A percentile compares a stretch with the other conserved stretches of the same genome.
Evolutionary conservation across 2,888 invertebrate species (phyloP).

Genomic region (Agonum fuliginosum): DNA sequence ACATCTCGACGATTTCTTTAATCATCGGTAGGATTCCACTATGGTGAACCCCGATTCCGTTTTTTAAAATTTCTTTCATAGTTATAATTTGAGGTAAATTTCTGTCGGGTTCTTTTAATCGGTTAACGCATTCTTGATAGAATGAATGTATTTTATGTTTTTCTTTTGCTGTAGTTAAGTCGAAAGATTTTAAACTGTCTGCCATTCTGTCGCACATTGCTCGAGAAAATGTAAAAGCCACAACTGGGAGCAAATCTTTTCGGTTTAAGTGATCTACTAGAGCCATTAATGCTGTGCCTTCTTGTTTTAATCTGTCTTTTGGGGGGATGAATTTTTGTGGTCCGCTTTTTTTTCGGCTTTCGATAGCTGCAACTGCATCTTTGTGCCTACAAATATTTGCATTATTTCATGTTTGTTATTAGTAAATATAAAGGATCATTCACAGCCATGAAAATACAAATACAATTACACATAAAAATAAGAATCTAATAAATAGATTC

Average conservation of each 20-base stretch:
- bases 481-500: too few relatives aligned
- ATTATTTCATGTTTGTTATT: too few relatives aligned
- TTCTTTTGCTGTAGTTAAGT: slow-evolving; percentile 89
- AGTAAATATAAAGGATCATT: too few relatives aligned
- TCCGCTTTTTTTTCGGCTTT: slow-evolving; percentile 4
- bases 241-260: slow-evolving; percentile 91
- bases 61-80: slow-evolving; percentile 82
- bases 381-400: slow-evolving; percentile 45
- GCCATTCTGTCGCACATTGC: slow-evolving; percentile 86
- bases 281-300: slow-evolving; percentile 88
- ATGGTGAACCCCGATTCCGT: slow-evolving; percentile 98
- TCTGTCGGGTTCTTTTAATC: slow-evolving; percentile 85
- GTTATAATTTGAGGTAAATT: slow-evolving; percentile 89
- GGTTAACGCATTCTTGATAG: slow-evolving; percentile 88
- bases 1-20: slow-evolving; percentile 99
- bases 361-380: slow-evolving; percentile 53
- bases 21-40: slow-evolving; percentile 98
- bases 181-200: slow-evolving; percentile 76
- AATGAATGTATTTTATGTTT: slow-evolving; percentile 90
- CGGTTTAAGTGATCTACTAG: slow-evolving; percentile 88
- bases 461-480: too few relatives aligned
- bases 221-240: slow-evolving; percentile 94
- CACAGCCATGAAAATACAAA: too few relatives aligned
- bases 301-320: slow-evolving; percentile 77
- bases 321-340: slow-evolving; percentile 11